Conservation (phyloP, 2,888 invertebrate genomes). For the Adela reaumurella region DNA sequence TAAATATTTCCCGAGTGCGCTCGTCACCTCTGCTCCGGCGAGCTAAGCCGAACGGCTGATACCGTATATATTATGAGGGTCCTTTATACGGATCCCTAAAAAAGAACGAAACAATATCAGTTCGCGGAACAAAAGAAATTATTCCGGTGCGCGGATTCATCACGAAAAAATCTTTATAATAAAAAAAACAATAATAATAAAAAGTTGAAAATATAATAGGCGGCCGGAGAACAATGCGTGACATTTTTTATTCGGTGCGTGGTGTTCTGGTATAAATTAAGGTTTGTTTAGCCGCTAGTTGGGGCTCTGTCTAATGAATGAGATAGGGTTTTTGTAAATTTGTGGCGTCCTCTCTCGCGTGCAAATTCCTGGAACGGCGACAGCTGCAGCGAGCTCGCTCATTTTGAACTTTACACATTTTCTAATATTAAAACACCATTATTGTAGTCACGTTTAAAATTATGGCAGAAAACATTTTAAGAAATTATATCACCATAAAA, state of each 20-base stretch:
- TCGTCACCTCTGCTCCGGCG: no score
- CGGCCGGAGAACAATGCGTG: conserved; percentile 39
- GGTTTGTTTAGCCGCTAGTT: conserved; percentile 35
- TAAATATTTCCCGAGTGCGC: no score
- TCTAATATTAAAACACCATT: no score
- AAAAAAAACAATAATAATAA: conserved; percentile 50
- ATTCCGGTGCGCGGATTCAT: conserved; percentile 41
- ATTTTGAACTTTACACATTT: no score
- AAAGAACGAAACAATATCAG: conserved; percentile 38
- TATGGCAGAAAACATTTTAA: no score
- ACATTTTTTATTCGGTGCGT: conserved; percentile 23
- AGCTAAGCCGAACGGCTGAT: not conserved
- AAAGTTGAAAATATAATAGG: conserved; percentile 36
- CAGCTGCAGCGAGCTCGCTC: conserved; percentile 44
- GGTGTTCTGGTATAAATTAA: conserved; percentile 33
- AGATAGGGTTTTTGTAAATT: conserved; percentile 28
- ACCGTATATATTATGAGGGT: not conserved
- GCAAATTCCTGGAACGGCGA: conserved; percentile 18
- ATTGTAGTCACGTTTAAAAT: no score
- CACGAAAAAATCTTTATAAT: conserved; percentile 51
- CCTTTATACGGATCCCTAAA: conserved; percentile 17
- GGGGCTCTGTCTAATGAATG: conserved; percentile 13
- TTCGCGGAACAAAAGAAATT: conserved; percentile 52
- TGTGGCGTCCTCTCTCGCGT: conserved; percentile 21
- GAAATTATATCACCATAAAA: conserved; percentile 19